Percentiles rank a stretch among this genome's conserved stretches.
These are phyloP conservation scores for Pseudorhiza aurosa DNA, from an alignment of 30 jellyfish, hydroid and myxozoan genomes.

Conservation along the genomic window DNA sequence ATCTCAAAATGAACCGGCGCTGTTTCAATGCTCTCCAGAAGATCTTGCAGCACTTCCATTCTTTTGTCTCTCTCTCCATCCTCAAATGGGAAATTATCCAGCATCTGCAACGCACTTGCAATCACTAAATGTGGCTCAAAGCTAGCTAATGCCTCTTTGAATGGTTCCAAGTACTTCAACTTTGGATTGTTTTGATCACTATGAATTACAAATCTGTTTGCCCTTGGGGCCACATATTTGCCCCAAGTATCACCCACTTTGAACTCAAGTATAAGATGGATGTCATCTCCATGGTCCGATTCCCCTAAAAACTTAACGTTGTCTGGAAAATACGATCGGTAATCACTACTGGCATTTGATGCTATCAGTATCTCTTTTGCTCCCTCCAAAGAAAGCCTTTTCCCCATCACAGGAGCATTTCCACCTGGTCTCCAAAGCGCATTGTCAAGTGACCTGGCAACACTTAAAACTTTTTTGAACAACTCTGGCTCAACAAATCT, in stretches of 20 bases:
- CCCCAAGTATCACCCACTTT: conserved; percentile 93
- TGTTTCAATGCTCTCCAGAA: conserved; percentile 57
- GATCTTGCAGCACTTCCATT: conserved; percentile 66
- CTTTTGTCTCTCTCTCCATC: conserved; percentile 83
- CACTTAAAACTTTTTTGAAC: conserved; percentile 44
- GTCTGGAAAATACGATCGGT: conserved; percentile 52
- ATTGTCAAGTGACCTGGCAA: conserved; percentile 56
- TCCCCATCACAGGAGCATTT: conserved; percentile 92
- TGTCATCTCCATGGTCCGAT: conserved; percentile 75
- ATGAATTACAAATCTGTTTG: conserved; percentile 84
- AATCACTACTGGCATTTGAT: conserved; percentile 73
- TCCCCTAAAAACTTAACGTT: conserved; percentile 68
- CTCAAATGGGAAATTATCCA: conserved; percentile 84
- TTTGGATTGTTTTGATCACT: conserved; percentile 85
- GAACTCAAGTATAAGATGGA: conserved; percentile 86
- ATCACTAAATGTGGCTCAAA: conserved; percentile 75
- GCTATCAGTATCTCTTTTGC: conserved; percentile 63
- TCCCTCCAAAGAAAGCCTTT: conserved; percentile 81
- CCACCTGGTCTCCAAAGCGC: conserved; percentile 92
- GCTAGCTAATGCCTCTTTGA: conserved; percentile 19
- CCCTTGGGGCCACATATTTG: conserved; percentile 76
- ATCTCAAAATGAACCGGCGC: conserved; percentile 82
- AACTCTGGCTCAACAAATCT: conserved; percentile 54
- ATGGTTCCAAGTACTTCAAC: conserved; percentile 67
- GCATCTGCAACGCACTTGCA: conserved; percentile 90